A percentile compares a stretch with the other conserved stretches of the same genome.
These are phyloP conservation scores for Percopsis omiscomaycus DNA, from an alignment of 2,797 vertebrate species.

Conservation along the genomic window DNA sequence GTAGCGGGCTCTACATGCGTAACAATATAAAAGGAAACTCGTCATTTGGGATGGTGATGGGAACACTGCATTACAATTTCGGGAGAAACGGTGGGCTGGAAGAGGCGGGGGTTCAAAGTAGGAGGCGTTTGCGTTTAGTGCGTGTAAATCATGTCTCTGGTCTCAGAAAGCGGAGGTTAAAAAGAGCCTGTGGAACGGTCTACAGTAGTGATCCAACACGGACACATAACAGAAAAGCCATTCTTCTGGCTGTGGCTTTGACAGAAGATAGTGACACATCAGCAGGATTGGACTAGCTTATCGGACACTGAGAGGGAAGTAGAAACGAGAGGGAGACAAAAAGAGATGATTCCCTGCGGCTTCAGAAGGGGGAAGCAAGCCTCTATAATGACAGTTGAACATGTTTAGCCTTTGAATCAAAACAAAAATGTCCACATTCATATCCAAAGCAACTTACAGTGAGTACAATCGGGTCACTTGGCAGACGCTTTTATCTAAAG, in stretches of 20 bases:
- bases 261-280: conserved; percentile 51
- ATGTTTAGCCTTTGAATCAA: too few relatives aligned
- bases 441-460: too few relatives aligned
- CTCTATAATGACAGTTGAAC: too few relatives aligned
- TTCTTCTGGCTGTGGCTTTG: conserved; percentile 26
- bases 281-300: conserved; percentile 57
- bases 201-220: conserved; percentile 40
- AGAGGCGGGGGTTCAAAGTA: conserved; percentile 14
- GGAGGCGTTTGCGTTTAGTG: conserved; percentile 48
- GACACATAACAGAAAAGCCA: conserved; percentile 50
- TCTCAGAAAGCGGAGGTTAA: conserved; percentile 24
- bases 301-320: conserved; percentile 36
- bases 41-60: too few relatives aligned
- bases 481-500: too few relatives aligned
- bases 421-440: too few relatives aligned
- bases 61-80: too few relatives aligned
- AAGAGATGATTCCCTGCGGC: conserved; percentile 1
- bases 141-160: conserved; percentile 1
- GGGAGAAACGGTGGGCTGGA: background rate
- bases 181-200: conserved; percentile 50
- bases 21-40: too few relatives aligned
- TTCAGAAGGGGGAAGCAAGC: too few relatives aligned
- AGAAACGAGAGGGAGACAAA: conserved; percentile 25
- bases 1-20: too few relatives aligned
- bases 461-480: too few relatives aligned